Evolutionary conservation across 2,113 vertebrate species (phyloP), one percentile per base, ranked within the genome.

Genomic region (Pyxicephalus adspersus): DNA sequence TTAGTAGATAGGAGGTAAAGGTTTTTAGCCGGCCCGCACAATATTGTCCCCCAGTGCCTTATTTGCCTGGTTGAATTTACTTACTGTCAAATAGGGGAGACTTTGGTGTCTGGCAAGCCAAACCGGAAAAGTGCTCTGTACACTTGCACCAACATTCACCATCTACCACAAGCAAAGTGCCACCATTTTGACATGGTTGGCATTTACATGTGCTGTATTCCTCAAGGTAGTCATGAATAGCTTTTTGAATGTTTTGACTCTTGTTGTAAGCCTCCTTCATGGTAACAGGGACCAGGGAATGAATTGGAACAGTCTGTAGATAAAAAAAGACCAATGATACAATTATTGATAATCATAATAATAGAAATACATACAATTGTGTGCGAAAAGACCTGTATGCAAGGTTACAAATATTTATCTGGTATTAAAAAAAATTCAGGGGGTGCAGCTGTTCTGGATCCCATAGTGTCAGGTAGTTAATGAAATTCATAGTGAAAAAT

Each of bases 151-250:
- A 11, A 16, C 97, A 99, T 1, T 85, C 73, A 16, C 96, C 96
- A 0, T 97, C 93, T 38, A 98, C 5, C 60, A 96, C 87, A 13
- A 92, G n/a, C 0, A 89, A 84, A 0, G 93, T 95, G 2, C 92
- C 97, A 64, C 95, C 96, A 5, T 98, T 97, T 13, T 89, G 89
- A 74, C 96, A 98, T 0, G 94, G 94, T 18, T 87, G 75, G 64
- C 96, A 98, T 89, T 97, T 98, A 82, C 90, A 94, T 22, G 86
- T 66, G 15, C 66, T 96, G 76, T 95, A 95, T 85, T 98, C 95
- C 0, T 88, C 85, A 51, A 95, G 23, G 15, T 97, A 98, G 5
- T 97, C 96, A 3, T 85, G 81, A 31, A 90, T 84, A 54, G 94
- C 95, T 85, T 57, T 88, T 86, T 92, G 92, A 81, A 98, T 68